A percentile compares a stretch with the other conserved stretches of the same genome.
These are phyloP conservation scores for Tenthredo scrophulariae DNA, from an alignment of 2,888 invertebrate genomes.

Conservation along the genomic window DNA sequence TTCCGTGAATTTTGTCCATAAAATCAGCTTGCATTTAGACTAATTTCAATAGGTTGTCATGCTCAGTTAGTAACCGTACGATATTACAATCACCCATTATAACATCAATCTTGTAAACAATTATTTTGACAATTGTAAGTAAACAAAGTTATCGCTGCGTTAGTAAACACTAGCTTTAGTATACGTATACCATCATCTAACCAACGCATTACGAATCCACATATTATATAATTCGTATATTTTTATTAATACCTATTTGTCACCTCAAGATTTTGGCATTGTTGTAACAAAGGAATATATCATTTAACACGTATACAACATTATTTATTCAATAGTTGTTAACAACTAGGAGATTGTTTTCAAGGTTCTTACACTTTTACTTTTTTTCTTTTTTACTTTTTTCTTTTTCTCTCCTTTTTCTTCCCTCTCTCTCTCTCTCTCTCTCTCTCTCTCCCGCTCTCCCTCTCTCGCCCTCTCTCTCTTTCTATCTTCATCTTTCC, in stretches of 20 bases:
- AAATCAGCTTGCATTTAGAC: constrained; percentile 25
- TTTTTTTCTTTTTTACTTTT: neutral
- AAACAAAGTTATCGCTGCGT: constrained; percentile 69
- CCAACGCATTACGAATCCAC: constrained; percentile 17
- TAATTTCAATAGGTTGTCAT: constrained; percentile 50
- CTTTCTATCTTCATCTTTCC: neutral
- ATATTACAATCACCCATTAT: constrained; percentile 52
- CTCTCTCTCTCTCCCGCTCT: neutral
- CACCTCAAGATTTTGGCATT: constrained; percentile 45
- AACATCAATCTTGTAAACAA: constrained; percentile 64
- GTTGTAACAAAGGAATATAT: constrained; percentile 41
- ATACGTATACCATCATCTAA: neutral
- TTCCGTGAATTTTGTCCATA: constrained; percentile 45
- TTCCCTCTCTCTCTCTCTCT: neutral
- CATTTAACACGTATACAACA: neutral
- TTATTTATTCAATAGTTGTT: constrained; percentile 32
- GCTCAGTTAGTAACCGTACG: constrained; percentile 12
- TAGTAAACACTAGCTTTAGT: constrained; percentile 58
- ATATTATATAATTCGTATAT: constrained; percentile 68
- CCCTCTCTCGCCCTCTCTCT: neutral
- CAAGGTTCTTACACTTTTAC: constrained; percentile 42
- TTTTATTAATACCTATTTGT: constrained; percentile 47
- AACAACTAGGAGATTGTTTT: constrained; percentile 43
- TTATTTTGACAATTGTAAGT: constrained; percentile 70
- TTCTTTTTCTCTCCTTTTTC: neutral